Conservation (phyloP, 1,140 invertebrate species). For the Procambarus clarkii region DNA sequence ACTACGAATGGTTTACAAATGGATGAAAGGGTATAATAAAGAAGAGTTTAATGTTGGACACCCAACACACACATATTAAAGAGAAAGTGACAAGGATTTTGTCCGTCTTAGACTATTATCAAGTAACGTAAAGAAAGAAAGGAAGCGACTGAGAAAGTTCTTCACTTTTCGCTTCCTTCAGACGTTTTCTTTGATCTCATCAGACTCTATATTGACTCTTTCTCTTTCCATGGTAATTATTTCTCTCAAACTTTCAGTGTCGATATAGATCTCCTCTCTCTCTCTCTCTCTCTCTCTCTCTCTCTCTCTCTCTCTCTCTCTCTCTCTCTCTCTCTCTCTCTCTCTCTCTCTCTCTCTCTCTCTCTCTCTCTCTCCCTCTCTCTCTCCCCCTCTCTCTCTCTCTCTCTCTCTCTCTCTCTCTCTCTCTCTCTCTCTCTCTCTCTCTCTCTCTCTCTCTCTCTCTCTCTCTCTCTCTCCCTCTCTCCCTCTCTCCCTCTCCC, state of each 20-base stretch:
- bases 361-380: conserved; percentile 9
- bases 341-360: not conserved
- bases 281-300: not conserved
- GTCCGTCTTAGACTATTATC: too few species aligned
- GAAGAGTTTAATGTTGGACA: too few species aligned
- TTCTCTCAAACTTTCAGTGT: too few species aligned
- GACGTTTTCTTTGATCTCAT: not conserved
- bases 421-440: not conserved
- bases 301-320: not conserved
- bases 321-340: not conserved
- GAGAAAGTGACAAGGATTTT: too few species aligned
- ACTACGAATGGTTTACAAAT: too few species aligned
- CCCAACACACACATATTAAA: too few species aligned
- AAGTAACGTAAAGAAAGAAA: too few species aligned
- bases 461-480: not conserved
- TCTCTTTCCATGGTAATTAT: too few species aligned
- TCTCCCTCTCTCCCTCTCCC: not conserved
- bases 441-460: not conserved
- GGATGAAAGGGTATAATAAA: too few species aligned
- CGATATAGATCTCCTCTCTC: too few species aligned
- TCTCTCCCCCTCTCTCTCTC: conserved; percentile 12
- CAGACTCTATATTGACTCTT: too few species aligned
- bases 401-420: conserved; percentile 13
- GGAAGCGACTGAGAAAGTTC: not conserved
- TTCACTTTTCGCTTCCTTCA: not conserved